phyloP scores from a whole-genome alignment of 2,113 vertebrate species.

The Passer montanus region DNA sequence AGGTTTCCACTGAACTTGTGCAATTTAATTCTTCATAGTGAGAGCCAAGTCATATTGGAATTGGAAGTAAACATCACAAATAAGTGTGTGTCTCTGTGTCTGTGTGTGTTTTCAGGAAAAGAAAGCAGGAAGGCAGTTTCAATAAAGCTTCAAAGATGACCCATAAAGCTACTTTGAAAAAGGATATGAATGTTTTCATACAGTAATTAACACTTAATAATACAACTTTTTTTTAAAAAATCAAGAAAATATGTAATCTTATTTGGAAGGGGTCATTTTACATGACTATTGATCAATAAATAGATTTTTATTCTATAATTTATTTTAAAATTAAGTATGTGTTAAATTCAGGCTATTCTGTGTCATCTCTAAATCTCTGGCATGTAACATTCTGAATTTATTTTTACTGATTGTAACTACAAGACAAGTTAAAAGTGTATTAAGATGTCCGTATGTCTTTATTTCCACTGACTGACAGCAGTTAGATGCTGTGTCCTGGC shows the following conservation, averaged over 20 bases:
- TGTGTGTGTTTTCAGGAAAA: background rate
- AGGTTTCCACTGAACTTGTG: slow-evolving; percentile 10
- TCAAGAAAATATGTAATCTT: background rate
- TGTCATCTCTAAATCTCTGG: background rate
- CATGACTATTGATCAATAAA: background rate
- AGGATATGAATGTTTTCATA: background rate
- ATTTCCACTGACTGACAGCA: background rate
- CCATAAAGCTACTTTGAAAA: background rate
- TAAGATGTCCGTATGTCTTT: background rate
- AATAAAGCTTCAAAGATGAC: background rate
- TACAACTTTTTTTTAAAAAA: background rate
- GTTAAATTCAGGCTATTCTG: background rate
- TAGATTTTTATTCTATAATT: background rate
- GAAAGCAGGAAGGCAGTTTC: background rate
- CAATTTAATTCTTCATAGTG: background rate
- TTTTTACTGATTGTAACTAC: background rate
- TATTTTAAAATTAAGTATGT: background rate
- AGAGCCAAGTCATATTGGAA: background rate
- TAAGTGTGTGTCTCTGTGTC: background rate
- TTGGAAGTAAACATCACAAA: background rate
- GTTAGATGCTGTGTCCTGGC: background rate
- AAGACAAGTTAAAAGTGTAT: background rate
- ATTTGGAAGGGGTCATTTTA: background rate
- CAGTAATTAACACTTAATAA: background rate
- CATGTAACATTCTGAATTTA: background rate